phyloP scores from a whole-genome alignment of 1,140 invertebrate species.

The Bombus consobrinus region DNA sequence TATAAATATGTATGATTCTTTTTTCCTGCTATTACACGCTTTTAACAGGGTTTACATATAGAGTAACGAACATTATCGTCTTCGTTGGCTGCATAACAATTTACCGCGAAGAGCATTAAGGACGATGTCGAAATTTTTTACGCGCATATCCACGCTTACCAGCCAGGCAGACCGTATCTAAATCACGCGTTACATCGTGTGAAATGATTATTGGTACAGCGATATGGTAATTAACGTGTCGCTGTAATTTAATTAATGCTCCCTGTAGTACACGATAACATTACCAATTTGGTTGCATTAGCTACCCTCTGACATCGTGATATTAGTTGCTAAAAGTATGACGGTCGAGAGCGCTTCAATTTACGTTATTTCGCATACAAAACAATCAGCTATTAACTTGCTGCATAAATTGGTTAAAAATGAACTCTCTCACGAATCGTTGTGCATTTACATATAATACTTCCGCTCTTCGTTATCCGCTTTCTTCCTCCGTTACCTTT shows the following conservation, averaged over 20 bases:
- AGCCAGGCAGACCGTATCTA: background rate
- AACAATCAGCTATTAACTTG: background rate
- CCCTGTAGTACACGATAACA: constrained; percentile 27
- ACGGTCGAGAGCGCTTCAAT: background rate
- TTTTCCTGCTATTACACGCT: background rate
- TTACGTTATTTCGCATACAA: background rate
- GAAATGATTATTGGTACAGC: constrained; percentile 34
- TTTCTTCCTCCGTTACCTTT: background rate
- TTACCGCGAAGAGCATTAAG: background rate
- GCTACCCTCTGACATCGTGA: background rate
- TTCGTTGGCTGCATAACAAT: background rate
- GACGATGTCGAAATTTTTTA: background rate
- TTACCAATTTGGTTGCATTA: constrained; percentile 39
- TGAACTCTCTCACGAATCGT: background rate
- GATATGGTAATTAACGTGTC: constrained; percentile 44
- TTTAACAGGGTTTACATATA: background rate
- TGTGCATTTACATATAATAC: background rate
- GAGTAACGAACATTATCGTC: background rate
- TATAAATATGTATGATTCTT: background rate
- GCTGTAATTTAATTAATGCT: constrained; percentile 42
- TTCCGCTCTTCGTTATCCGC: no score
- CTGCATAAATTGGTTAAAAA: background rate
- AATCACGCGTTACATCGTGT: background rate
- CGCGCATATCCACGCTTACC: no score
- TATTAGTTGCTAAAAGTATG: constrained; percentile 26